Base-by-base conservation (phyloP, 2,888 invertebrate genomes). In the Drosophila mercatorum region DNA sequence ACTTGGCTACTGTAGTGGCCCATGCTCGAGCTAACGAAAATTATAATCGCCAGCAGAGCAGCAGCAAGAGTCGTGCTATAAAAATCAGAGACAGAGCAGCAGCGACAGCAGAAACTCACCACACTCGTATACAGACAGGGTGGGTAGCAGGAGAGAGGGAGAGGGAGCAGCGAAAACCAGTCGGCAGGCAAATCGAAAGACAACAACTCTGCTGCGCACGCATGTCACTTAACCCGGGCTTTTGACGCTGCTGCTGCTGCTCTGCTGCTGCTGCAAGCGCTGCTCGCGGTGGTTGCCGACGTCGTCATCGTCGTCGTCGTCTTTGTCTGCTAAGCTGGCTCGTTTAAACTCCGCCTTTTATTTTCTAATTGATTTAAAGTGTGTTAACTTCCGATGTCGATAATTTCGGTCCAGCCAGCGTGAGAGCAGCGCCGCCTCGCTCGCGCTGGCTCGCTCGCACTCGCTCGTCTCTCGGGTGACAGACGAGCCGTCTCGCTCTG, bases 281-380 rank as follows among this genome's bases (percentile, higher is more conserved):
- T 47, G 63, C 58, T 34, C 28, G 63, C 58, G 46, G 65, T 65
- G 66, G 64, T 66, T 77, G 62, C 38, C 55, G 55, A 56, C 56
- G 59, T 53, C 56, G 63, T 28, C 43, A 17, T 28, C 55, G 68
- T 40, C 75, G 52, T 11, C 63, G 59, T 63, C 66, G 72, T 80
- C 80, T 80, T 78, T 76, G 75, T 78, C 70, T 68, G 80, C 81
- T 81, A 78, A 81, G 80, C 69, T 77, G 81, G 47, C 61, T 52
- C 86, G 78, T 80, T 83, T 90, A 89, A 90, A 91, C 91, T 91
- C 92, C 91, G 92, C 91, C 88, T 89, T 88, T 88, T 88, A 90
- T 88, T 87, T 88, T 81, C 81, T 85, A 89, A 91, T 91, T 91
- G 92, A 92, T 91, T 91, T 89, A 89, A 81, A 84, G 88, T 86